These are phyloP conservation scores for Elysia chlorotica DNA, from an alignment of 1,140 invertebrate species.

Conservation along the genomic window DNA sequence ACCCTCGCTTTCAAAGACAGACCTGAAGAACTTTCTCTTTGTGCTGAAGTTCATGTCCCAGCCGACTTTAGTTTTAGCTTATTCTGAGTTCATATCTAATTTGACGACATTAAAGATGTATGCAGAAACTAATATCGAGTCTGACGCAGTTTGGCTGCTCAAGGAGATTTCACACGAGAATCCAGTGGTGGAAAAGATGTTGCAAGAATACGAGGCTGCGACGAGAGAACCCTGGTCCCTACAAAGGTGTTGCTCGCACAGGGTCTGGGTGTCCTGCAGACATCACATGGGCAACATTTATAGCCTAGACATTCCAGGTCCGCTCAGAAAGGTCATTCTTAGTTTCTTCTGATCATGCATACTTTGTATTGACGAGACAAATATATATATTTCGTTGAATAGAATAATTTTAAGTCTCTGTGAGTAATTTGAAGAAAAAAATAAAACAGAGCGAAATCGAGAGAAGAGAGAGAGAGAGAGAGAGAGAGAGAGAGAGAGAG, in stretches of 20 bases:
- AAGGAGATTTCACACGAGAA: not conserved
- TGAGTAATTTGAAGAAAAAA: too few relatives aligned
- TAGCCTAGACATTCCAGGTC: constrained; percentile 14
- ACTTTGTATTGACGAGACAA: too few relatives aligned
- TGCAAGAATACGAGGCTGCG: not conserved
- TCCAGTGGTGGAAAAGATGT: not conserved
- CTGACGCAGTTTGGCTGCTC: not conserved
- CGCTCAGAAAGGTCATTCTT: constrained; percentile 19
- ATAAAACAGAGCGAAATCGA: too few relatives aligned
- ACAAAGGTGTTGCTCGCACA: constrained; percentile 21
- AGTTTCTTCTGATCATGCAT: not conserved
- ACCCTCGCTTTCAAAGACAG: not conserved
- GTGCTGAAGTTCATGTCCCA: constrained; percentile 12
- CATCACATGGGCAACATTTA: constrained; percentile 19
- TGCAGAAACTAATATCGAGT: not conserved
- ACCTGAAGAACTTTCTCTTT: constrained; percentile 9
- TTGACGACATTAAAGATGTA: not conserved
- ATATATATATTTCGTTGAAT: too few relatives aligned
- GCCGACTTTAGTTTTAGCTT: not conserved
- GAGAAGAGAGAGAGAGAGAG: too few relatives aligned
- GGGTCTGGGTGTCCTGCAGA: constrained; percentile 18
- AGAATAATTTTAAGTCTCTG: too few relatives aligned
- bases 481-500: too few relatives aligned
- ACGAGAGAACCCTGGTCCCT: constrained; percentile 2
- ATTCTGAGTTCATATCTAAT: not conserved